These are phyloP conservation scores for Epistrophe grossulariae DNA, from an alignment of 2,888 invertebrate species.

Conservation along the genomic window DNA sequence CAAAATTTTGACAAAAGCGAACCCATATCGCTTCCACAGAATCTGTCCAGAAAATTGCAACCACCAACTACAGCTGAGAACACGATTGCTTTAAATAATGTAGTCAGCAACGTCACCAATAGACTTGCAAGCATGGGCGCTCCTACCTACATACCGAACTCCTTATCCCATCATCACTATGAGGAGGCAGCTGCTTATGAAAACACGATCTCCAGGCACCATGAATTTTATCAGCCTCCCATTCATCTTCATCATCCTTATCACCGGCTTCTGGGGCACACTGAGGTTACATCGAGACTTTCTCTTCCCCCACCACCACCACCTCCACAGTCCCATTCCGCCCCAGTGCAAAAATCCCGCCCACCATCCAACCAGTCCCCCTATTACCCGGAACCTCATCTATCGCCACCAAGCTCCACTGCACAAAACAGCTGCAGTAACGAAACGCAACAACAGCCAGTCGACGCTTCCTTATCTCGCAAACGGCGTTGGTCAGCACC, in stretches of 20 bases:
- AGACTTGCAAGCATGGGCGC: conserved; percentile 77
- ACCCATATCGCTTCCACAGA: conserved; percentile 76
- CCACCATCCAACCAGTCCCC: conserved; percentile 75
- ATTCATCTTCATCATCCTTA: conserved; percentile 68
- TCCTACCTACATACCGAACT: conserved; percentile 61
- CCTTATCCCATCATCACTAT: conserved; percentile 44
- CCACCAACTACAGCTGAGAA: conserved; percentile 47
- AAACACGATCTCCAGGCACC: conserved; percentile 71
- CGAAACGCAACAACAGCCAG: conserved; percentile 73
- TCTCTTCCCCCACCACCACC: conserved; percentile 66
- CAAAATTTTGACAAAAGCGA: conserved; percentile 67
- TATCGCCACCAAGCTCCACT: conserved; percentile 55
- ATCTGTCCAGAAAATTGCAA: conserved; percentile 77
- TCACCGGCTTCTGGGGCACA: conserved; percentile 58
- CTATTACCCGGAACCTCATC: conserved; percentile 70
- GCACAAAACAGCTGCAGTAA: conserved; percentile 65
- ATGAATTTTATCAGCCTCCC: conserved; percentile 73
- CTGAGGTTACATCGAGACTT: conserved; percentile 49
- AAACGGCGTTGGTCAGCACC: conserved; percentile 85
- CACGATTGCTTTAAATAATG: conserved; percentile 84
- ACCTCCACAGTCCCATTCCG: conserved; percentile 74
- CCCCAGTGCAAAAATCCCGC: conserved; percentile 70
- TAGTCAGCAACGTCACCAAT: conserved; percentile 83
- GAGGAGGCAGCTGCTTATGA: conserved; percentile 63
- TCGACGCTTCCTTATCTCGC: conserved; percentile 79